Conservation (phyloP, 2,888 invertebrate genomes). For the Octodonta nipae region DNA sequence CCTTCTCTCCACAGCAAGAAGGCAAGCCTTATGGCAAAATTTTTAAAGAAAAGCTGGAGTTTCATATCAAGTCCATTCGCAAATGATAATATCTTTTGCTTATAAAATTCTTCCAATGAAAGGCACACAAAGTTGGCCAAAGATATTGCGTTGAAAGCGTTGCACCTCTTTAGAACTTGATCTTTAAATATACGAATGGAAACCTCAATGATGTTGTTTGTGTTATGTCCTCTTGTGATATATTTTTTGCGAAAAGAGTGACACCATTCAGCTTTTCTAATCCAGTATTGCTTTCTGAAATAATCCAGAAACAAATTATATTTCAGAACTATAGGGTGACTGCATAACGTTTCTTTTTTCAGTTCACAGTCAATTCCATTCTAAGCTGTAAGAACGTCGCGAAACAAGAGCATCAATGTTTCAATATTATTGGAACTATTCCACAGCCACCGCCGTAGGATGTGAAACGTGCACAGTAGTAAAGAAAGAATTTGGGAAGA, state of each 20-base stretch:
- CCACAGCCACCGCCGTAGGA: constrained; percentile 4
- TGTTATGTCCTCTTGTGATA: constrained; percentile 4
- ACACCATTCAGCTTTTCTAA: background rate
- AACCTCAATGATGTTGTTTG: constrained; percentile 4
- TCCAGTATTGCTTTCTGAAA: background rate
- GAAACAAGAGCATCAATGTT: constrained; percentile 2
- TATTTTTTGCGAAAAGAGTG: background rate
- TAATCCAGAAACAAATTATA: background rate
- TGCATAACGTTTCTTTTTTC: background rate
- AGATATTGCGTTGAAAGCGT: constrained; percentile 4
- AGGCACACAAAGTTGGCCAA: constrained; percentile 3
- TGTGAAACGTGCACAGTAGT: constrained; percentile 3
- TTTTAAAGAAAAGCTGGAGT: constrained; percentile 5
- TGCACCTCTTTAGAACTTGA: constrained; percentile 4
- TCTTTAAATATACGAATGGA: constrained; percentile 6
- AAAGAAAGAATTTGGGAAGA: background rate
- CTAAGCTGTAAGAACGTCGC: constrained; percentile 2
- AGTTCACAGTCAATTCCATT: constrained; percentile 2
- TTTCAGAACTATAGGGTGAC: background rate
- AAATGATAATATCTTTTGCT: constrained; percentile 2
- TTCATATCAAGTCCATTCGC: constrained; percentile 1
- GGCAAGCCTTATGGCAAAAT: too few species aligned
- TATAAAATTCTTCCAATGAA: too few species aligned
- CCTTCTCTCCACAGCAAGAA: too few species aligned
- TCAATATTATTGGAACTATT: constrained; percentile 3